These are phyloP conservation scores for Eulacestoma nigropectus DNA, from an alignment of 2,113 vertebrate species.

Conservation along the genomic window DNA sequence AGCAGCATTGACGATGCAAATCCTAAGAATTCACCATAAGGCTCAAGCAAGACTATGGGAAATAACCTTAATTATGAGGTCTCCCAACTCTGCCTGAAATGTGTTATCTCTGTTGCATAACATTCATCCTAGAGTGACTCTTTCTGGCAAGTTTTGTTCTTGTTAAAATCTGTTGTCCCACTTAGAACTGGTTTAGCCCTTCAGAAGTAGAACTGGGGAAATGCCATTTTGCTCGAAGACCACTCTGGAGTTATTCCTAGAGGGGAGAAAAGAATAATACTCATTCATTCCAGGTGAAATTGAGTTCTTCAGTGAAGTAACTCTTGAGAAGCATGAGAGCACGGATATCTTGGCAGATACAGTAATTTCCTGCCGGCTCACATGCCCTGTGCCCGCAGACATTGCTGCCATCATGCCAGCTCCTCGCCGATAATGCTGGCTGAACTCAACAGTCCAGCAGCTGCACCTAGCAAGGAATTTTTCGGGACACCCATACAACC, in stretches of 20 bases:
- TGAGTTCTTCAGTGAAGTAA: neutral
- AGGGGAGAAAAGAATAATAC: neutral
- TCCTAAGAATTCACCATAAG: accelerated
- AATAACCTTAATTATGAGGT: neutral
- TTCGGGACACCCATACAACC: neutral
- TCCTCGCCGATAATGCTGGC: accelerated
- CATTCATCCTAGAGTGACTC: neutral
- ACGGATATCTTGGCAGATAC: neutral
- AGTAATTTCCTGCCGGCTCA: neutral
- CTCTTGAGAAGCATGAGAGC: neutral
- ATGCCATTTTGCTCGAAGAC: neutral
- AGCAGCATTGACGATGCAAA: neutral
- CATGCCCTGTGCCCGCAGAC: neutral
- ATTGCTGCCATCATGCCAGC: neutral
- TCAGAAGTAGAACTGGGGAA: neutral
- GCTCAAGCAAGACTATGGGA: accelerated
- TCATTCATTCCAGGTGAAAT: neutral
- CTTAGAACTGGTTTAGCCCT: neutral
- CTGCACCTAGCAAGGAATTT: neutral
- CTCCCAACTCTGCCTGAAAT: neutral
- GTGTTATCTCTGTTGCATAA: neutral
- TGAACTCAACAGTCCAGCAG: accelerated
- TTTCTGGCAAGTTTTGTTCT: neutral
- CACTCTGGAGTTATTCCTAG: neutral
- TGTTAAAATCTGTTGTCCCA: neutral